Conservation (phyloP, 2,888 invertebrate genomes). For the Tipula confusa region DNA sequence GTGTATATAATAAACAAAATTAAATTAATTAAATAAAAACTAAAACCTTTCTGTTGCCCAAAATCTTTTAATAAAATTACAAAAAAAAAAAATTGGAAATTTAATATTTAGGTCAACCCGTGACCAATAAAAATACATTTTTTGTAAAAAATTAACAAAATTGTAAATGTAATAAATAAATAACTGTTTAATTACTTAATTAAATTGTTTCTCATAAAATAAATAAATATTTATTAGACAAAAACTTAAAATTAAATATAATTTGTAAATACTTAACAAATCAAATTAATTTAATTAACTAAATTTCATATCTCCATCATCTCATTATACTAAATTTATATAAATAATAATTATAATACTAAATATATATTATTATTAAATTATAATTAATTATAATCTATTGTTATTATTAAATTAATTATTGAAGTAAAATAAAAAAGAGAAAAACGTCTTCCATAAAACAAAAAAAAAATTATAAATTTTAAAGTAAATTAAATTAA, state of each 20-base stretch:
- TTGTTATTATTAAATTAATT: slow-evolving; percentile 7
- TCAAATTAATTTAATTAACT: not conserved
- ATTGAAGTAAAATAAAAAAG: slow-evolving; percentile 16
- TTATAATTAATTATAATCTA: slow-evolving; percentile 20
- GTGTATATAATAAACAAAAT: not conserved
- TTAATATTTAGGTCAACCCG: not conserved
- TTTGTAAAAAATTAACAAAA: not conserved
- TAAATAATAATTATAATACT: not conserved
- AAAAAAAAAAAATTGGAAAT: not conserved
- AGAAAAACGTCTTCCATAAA: slow-evolving; percentile 21
- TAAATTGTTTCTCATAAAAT: not conserved
- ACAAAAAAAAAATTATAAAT: slow-evolving; percentile 15
- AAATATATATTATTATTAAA: not conserved
- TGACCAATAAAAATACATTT: not conserved
- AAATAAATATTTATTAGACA: slow-evolving; percentile 20
- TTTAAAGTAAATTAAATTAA: slow-evolving; percentile 4
- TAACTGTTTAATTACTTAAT: not conserved
- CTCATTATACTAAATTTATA: not conserved
- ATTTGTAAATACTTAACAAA: not conserved
- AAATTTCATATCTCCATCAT: slow-evolving; percentile 5
- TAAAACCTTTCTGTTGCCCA: not conserved
- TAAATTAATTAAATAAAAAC: not conserved
- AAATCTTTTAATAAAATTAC: not conserved
- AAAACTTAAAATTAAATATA: not conserved
- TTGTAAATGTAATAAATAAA: not conserved